Evolutionary conservation across 2,113 vertebrate genomes (phyloP), one percentile per base, ranked within the genome.

Genomic region (Cochlearius cochlearius): DNA sequence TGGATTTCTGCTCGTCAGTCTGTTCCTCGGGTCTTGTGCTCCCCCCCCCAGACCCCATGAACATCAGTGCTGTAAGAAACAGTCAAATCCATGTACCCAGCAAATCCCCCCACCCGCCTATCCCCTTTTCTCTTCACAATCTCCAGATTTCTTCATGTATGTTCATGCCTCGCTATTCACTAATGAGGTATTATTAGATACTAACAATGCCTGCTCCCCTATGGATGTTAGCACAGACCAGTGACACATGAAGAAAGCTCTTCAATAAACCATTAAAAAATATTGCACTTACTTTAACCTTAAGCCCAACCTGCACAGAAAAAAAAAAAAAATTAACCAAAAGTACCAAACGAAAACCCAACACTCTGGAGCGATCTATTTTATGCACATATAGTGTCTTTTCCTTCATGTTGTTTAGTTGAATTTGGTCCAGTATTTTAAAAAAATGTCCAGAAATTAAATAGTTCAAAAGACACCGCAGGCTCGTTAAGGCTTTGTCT

Each of bases 401-500:
- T 96, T 95, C 87, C 84, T 97, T 91, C 72, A 45, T 66, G 91
- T 76, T 96, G 92, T 94, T 90, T 11, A n/a, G 79, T 80, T 87
- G 93, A 94, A 96, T 97, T 98, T 97, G 97, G 98, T 98, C 98
- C 97, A 36, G 94, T 96, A 63, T 94, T 96, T 95, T 71, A 91
- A 95, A 98, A 97, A 97, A 91, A 95, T 0, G 96, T 98, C 95
- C 97, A 95, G 97, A 97, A 97, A 97, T 95, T 23, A 98, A 98
- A 97, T 79, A 96, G 96, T 98, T 97, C 93, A 91, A 97, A 98
- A 97, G 98, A 98, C 98, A 98, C 98, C 94, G 95, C 97, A 98
- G 98, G 98, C 98, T 98, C 81, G 96, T 99, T 99, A 99, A 99
- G 99, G 99, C 99, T 98, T 96, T 97, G 92, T 98, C 97, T 98